These are phyloP conservation scores for Tanytarsus gracilentus DNA, from an alignment of 2,888 invertebrate genomes.

Conservation along the genomic window DNA sequence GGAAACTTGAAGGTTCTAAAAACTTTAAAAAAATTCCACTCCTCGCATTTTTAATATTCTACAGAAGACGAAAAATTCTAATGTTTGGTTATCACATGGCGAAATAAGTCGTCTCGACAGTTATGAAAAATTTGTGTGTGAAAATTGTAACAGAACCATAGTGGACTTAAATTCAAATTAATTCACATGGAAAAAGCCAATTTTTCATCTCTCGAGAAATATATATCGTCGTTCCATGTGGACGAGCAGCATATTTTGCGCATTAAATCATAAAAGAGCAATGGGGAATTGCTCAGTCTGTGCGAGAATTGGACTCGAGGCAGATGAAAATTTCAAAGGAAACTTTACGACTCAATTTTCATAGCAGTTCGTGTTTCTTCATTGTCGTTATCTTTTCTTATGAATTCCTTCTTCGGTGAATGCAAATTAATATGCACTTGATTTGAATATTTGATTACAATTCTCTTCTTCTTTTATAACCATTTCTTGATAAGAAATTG, in stretches of 20 bases:
- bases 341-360: conserved; percentile 2
- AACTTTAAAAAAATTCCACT: too few relatives aligned
- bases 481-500: neutral
- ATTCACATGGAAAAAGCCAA: conserved; percentile 11
- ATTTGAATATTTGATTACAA: conserved; percentile 12
- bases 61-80: neutral
- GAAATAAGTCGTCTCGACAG: neutral
- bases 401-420: neutral
- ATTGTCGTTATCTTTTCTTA: neutral
- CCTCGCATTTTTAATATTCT: too few relatives aligned
- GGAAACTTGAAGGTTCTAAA: too few relatives aligned
- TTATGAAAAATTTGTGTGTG: neutral
- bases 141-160: neutral
- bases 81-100: conserved; percentile 23
- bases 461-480: too few relatives aligned
- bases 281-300: too few relatives aligned
- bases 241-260: conserved; percentile 8
- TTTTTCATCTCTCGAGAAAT: too few relatives aligned
- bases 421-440: neutral
- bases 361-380: neutral
- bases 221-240: neutral
- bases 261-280: conserved; percentile 6
- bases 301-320: neutral
- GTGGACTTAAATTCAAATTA: neutral
- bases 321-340: neutral